Evolutionary conservation across 1,140 invertebrate species (phyloP).

Genomic region (Alviniconcha marisindica): DNA sequence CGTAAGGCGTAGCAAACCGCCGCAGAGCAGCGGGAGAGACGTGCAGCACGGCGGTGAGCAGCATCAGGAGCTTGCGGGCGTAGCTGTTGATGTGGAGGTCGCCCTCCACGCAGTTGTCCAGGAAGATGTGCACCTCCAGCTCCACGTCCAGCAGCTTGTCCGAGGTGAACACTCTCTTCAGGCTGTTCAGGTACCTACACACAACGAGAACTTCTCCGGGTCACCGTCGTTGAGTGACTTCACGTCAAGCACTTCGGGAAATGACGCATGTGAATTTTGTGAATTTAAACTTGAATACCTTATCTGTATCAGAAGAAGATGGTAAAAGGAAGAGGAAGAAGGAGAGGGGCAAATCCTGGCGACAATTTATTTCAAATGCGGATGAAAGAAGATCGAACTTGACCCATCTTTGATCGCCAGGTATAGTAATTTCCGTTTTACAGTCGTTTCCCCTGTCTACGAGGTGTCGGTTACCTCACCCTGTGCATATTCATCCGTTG

Average conservation of each 20-base stretch:
- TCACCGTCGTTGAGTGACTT: too few relatives aligned
- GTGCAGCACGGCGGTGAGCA: slow-evolving; percentile 54
- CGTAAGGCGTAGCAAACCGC: slow-evolving; percentile 58
- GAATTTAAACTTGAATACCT: too few relatives aligned
- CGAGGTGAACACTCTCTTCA: slow-evolving; percentile 50
- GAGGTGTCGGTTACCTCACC: too few relatives aligned
- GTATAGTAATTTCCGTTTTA: too few relatives aligned
- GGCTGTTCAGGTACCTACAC: slow-evolving; percentile 54
- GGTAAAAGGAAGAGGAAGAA: neutral
- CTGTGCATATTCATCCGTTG: too few relatives aligned
- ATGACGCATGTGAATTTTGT: too few relatives aligned
- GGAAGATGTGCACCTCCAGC: slow-evolving; percentile 66
- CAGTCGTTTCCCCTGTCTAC: too few relatives aligned
- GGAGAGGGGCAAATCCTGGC: neutral
- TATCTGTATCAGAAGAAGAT: neutral
- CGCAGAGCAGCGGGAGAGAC: slow-evolving; percentile 40
- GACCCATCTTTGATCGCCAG: too few relatives aligned
- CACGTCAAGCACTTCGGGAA: too few relatives aligned
- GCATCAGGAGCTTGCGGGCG: slow-evolving; percentile 58
- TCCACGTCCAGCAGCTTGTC: slow-evolving; percentile 42
- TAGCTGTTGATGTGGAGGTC: slow-evolving; percentile 51
- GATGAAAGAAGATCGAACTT: too few relatives aligned
- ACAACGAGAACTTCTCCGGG: too few relatives aligned
- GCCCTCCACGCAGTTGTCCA: slow-evolving; percentile 60
- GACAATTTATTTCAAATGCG: too few relatives aligned